These are phyloP conservation scores for Theonella swinhoei DNA, from an alignment of 37 sponge, comb jelly and placozoan genomes.

Conservation along the genomic window DNA sequence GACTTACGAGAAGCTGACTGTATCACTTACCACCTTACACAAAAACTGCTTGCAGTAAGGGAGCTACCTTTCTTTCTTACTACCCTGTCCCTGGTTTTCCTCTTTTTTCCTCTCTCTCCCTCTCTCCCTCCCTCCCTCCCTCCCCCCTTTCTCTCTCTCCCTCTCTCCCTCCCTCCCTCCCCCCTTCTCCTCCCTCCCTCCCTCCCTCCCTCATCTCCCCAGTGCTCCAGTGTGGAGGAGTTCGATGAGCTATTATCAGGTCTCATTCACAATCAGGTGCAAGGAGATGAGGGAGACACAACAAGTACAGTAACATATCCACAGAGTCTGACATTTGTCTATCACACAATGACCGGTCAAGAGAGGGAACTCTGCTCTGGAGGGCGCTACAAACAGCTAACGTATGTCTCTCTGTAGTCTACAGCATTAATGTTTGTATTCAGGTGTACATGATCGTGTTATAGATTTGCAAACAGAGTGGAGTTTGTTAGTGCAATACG, in stretches of 20 bases:
- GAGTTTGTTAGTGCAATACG: conserved; percentile 73
- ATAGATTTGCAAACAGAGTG: conserved; percentile 64
- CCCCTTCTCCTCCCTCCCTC: too few species aligned
- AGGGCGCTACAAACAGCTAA: conserved; percentile 60
- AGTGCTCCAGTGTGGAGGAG: conserved; percentile 23
- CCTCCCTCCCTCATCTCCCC: not conserved
- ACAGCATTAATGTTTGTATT: too few species aligned
- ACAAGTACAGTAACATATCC: not conserved
- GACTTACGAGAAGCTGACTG: conserved; percentile 89
- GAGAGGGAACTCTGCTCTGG: conserved; percentile 56
- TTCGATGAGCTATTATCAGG: conserved; percentile 18
- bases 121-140: conserved; percentile 6
- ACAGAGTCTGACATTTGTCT: conserved; percentile 34
- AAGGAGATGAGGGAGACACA: conserved; percentile 28
- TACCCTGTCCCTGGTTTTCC: not conserved
- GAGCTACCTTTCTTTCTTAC: too few species aligned
- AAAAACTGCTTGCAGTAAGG: conserved; percentile 59
- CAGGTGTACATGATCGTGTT: not conserved
- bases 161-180: not conserved
- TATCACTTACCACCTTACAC: conserved; percentile 81
- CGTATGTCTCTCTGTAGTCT: conserved; percentile 42
- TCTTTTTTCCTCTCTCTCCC: not conserved
- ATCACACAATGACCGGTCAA: conserved; percentile 41
- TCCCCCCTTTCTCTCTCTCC: not conserved
- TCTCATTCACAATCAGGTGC: not conserved